Conservation (phyloP, 2,113 vertebrate genomes). For the Gymnarchus niloticus region DNA sequence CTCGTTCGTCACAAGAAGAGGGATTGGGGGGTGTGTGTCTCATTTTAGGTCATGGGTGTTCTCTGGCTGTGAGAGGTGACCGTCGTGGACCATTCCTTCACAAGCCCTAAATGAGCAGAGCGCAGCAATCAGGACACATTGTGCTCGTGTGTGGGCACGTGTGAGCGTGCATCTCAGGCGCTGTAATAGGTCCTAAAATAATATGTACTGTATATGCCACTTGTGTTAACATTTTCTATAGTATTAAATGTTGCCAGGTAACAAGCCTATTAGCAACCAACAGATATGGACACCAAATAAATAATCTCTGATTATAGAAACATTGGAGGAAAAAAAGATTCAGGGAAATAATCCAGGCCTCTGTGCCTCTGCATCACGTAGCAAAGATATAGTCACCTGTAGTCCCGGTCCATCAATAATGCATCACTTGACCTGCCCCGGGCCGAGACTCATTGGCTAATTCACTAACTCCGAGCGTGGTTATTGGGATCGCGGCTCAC, state of each 20-base stretch:
- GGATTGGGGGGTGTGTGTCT: slow-evolving; percentile 49
- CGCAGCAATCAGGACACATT: slow-evolving; percentile 21
- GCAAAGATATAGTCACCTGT: not conserved
- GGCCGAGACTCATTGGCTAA: not conserved
- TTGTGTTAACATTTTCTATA: slow-evolving; percentile 26
- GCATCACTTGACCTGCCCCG: not conserved
- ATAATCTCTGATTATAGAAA: slow-evolving; percentile 29
- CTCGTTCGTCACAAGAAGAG: slow-evolving; percentile 30
- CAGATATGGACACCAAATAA: slow-evolving; percentile 28
- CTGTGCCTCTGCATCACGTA: not conserved
- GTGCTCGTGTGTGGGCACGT: not conserved
- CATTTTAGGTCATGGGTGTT: slow-evolving; percentile 45
- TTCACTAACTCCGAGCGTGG: not conserved
- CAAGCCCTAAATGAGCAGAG: slow-evolving; percentile 57
- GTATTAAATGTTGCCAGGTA: slow-evolving; percentile 30
- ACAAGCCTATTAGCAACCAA: slow-evolving; percentile 28
- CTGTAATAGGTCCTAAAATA: slow-evolving; percentile 24
- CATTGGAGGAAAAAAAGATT: slow-evolving; percentile 1
- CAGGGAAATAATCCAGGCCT: slow-evolving; percentile 5
- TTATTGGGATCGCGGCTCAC: not conserved
- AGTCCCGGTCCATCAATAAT: slow-evolving; percentile 3
- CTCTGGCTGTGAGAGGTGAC: slow-evolving; percentile 51
- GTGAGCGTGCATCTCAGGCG: not conserved
- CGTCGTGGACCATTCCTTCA: slow-evolving; percentile 30
- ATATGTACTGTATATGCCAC: slow-evolving; percentile 25